Percentiles rank a stretch among this genome's conserved stretches.
These are phyloP conservation scores for Eucidaris tribuloides DNA, from an alignment of 35 echinoderm and acorn worm genomes.

Conservation along the genomic window DNA sequence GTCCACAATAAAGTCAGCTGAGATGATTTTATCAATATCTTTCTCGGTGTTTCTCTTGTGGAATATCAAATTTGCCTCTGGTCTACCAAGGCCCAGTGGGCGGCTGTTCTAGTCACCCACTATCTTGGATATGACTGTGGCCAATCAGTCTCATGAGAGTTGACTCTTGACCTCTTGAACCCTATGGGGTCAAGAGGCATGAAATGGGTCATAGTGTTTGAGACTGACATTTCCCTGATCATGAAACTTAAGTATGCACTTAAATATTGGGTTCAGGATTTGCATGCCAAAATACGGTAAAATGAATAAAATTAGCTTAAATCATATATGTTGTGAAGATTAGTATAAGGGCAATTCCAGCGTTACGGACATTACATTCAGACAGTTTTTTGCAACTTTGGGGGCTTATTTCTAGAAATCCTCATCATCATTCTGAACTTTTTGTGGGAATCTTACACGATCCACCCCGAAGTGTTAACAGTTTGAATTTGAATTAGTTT, in stretches of 20 bases:
- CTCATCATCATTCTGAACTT: too few relatives aligned
- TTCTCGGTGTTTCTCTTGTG: conserved; percentile 23
- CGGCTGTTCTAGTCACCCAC: conserved; percentile 19
- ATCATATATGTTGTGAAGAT: neutral
- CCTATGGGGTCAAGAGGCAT: neutral
- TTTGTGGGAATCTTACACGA: too few relatives aligned
- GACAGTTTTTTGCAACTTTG: too few relatives aligned
- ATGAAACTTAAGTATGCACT: neutral
- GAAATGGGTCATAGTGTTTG: conserved; percentile 43
- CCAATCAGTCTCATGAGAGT: conserved; percentile 22
- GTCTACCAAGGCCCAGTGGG: neutral
- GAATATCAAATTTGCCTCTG: neutral
- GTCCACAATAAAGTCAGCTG: conserved; percentile 27
- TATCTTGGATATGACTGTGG: neutral
- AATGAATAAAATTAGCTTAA: too few relatives aligned
- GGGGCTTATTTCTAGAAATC: too few relatives aligned
- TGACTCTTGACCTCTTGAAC: conserved; percentile 13
- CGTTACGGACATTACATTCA: too few relatives aligned
- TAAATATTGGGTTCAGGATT: too few relatives aligned
- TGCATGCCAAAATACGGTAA: too few relatives aligned
- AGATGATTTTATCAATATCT: conserved; percentile 8
- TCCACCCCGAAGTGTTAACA: too few relatives aligned
- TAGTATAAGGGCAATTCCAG: neutral
- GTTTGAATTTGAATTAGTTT: too few relatives aligned
- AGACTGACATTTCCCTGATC: conserved; percentile 1